These are phyloP conservation scores for Petrolisthes cinctipes DNA, from an alignment of 2,888 invertebrate genomes.

Conservation along the genomic window DNA sequence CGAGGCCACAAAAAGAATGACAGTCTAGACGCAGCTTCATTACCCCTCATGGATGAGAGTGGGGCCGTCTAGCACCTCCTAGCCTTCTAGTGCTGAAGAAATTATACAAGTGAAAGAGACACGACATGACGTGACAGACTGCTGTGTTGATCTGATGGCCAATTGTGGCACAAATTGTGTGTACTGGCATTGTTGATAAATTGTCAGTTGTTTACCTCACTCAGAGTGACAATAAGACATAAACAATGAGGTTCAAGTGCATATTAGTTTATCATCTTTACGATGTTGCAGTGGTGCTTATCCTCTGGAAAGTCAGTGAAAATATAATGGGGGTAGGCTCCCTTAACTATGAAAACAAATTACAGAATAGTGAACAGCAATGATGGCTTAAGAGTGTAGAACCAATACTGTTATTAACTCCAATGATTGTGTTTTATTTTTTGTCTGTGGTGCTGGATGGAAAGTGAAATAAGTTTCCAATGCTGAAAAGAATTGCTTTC, in stretches of 20 bases:
- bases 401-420: neutral
- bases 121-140: constrained; percentile 38
- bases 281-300: constrained; percentile 3
- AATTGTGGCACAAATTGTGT: constrained; percentile 15
- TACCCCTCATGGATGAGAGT: constrained; percentile 65
- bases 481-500: neutral
- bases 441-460: constrained; percentile 5
- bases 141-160: constrained; percentile 18
- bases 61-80: constrained; percentile 62
- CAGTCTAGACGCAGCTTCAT: constrained; percentile 66
- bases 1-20: constrained; percentile 76
- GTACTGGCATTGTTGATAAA: constrained; percentile 5
- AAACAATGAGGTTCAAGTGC: constrained; percentile 1
- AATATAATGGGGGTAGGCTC: neutral
- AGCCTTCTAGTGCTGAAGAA: constrained; percentile 30
- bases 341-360: neutral
- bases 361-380: neutral
- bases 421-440: constrained; percentile 4
- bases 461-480: neutral
- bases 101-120: neutral
- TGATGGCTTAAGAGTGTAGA: neutral
- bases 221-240: neutral
- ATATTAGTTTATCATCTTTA: neutral
- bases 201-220: constrained; percentile 19
- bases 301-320: neutral